Percentiles rank a stretch among this genome's conserved stretches.
These are phyloP conservation scores for Bombus turneri DNA, from an alignment of 1,140 invertebrate genomes.

Conservation along the genomic window DNA sequence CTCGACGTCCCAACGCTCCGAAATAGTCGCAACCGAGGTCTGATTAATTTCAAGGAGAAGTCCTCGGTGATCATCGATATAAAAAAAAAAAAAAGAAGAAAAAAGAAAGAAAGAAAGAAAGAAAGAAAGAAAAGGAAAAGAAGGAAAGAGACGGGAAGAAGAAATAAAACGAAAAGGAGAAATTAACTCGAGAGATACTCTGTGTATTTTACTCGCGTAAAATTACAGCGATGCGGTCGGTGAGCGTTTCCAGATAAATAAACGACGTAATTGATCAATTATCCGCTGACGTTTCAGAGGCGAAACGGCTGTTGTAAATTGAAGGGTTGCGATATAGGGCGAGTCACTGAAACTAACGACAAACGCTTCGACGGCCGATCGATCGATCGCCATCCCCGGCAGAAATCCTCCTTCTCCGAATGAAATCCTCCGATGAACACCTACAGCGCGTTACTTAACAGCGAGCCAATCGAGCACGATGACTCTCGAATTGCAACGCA, in stretches of 20 bases:
- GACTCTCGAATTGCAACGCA: slow-evolving; percentile 29
- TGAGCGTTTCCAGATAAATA: slow-evolving; percentile 61
- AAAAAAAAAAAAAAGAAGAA: not conserved
- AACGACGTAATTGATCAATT: slow-evolving; percentile 73
- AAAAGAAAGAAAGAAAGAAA: too few species aligned
- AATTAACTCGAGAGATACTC: not conserved
- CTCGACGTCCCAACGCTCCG: not conserved
- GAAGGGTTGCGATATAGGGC: slow-evolving; percentile 45
- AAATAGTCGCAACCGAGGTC: not conserved
- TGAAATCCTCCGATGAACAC: not conserved
- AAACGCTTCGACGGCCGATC: slow-evolving; percentile 37
- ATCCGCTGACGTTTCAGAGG: slow-evolving; percentile 44
- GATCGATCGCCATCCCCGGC: slow-evolving; percentile 40
- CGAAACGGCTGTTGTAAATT: slow-evolving; percentile 43
- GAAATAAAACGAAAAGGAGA: not conserved
- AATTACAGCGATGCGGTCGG: slow-evolving; percentile 23
- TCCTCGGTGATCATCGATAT: not conserved
- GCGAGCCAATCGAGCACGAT: slow-evolving; percentile 48
- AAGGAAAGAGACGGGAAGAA: not conserved
- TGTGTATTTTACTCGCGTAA: slow-evolving; percentile 4
- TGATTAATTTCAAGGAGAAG: slow-evolving; percentile 5
- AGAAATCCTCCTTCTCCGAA: slow-evolving; percentile 4
- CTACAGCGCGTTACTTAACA: not conserved
- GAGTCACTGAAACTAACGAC: slow-evolving; percentile 64
- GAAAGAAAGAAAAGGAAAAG: too few species aligned